A percentile compares a stretch with the other conserved stretches of the same genome.
Conservation (phyloP, 2,888 invertebrate species). For the Drosophila macrospina region DNA sequence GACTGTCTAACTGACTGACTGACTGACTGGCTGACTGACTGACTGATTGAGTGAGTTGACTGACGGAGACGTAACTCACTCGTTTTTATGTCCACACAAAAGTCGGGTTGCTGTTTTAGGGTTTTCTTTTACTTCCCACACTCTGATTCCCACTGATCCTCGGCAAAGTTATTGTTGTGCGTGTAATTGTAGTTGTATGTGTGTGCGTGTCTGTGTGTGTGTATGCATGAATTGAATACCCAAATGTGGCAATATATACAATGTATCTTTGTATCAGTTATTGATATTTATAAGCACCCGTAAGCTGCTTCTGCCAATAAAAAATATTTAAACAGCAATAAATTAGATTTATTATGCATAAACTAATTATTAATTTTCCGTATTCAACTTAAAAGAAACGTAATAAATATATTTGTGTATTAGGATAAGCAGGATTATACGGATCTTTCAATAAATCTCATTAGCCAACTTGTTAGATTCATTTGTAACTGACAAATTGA, state of each 20-base stretch:
- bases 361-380: too few relatives aligned
- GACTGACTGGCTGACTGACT: conserved; percentile 29
- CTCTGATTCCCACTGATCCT: conserved; percentile 68
- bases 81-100: conserved; percentile 76
- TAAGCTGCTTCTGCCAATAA: conserved; percentile 3
- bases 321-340: conserved; percentile 2
- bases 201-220: conserved; percentile 16
- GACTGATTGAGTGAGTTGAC: conserved; percentile 31
- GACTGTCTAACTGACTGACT: conserved; percentile 28
- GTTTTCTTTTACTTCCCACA: conserved; percentile 67
- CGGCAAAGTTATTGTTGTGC: conserved; percentile 21
- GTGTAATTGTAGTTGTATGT: background rate
- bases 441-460: background rate
- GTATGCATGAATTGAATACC: conserved; percentile 52
- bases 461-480: conserved; percentile 8
- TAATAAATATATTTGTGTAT: background rate
- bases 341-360: conserved; percentile 11
- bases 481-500: conserved; percentile 17
- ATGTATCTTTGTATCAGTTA: conserved; percentile 17
- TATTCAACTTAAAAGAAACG: too few relatives aligned
- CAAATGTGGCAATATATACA: conserved; percentile 25
- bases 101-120: conserved; percentile 52
- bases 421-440: background rate
- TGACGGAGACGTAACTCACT: conserved; percentile 66
- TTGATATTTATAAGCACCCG: background rate